phyloP scores from a whole-genome alignment of 2,888 invertebrate genomes.

The Schizaphis graminum region DNA sequence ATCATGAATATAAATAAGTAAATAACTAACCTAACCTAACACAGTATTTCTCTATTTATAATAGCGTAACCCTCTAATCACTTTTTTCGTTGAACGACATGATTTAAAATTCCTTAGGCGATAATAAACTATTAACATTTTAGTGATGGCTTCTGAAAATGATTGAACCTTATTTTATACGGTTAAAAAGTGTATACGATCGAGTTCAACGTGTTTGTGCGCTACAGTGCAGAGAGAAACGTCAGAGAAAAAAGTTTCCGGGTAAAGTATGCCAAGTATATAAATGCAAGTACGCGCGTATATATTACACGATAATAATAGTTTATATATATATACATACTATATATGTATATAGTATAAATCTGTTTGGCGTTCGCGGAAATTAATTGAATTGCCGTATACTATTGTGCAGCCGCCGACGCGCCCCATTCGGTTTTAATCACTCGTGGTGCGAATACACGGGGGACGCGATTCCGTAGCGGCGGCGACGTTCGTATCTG shows the following conservation, averaged over 20 bases:
- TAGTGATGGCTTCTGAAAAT: not conserved
- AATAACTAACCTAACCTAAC: too few species aligned
- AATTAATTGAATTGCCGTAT: slow-evolving; percentile 61
- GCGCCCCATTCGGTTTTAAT: slow-evolving; percentile 47
- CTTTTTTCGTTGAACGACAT: not conserved
- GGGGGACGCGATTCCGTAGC: not conserved
- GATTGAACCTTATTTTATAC: not conserved
- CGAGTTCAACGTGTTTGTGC: not conserved
- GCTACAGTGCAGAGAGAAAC: not conserved
- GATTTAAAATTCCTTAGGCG: not conserved
- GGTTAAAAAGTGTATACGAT: not conserved
- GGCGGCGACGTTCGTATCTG: slow-evolving; percentile 39
- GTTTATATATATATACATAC: not conserved
- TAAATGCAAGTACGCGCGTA: not conserved
- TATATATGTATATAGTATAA: not conserved
- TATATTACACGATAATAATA: not conserved
- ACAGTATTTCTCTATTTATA: not conserved
- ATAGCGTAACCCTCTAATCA: not conserved
- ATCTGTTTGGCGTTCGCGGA: slow-evolving; percentile 2
- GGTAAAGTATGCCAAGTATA: slow-evolving; percentile 6
- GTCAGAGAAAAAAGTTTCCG: not conserved
- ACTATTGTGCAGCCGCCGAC: slow-evolving; percentile 48
- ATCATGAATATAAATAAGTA: too few species aligned
- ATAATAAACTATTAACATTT: not conserved
- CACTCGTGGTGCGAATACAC: slow-evolving; percentile 36